Base-by-base conservation (phyloP, 2,888 invertebrate genomes). In the Patella ulyssiponensis region DNA sequence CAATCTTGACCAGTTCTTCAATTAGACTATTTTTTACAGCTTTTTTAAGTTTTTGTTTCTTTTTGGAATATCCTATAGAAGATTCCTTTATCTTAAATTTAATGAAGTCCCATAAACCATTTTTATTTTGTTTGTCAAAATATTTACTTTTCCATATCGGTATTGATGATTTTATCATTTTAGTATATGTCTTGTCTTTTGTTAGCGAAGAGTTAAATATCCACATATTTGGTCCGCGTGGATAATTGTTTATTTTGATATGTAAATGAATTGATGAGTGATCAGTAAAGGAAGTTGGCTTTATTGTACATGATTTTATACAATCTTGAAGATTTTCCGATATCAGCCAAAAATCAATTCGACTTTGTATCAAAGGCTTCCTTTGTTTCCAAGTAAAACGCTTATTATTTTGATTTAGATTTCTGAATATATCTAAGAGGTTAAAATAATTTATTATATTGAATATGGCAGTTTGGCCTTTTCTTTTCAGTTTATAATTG, bases 171-270 rank as follows among this genome's bases (percentile, higher is more conserved):
- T 64, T 64, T 64, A 20, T n/a, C 20, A 64, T 2, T 64, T 64
- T 20, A n/a, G n/a, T n/a, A n/a, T n/a, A n/a, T n/a, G n/a, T n/a
- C n/a, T 64, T 64, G 58, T 64, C 58, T 64, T 64, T 64, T 20
- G 58, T 64, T n/a, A 64, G 17, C 9, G 20, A 20, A 58, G 58
- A 58, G 17, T 58, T 58, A 20, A 58, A 58, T 58, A 58, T 58
- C 58, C 58, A 58, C 17, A 58, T 4, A 58, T 58, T 58, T 11
- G 58, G 58, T 58, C 58, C 58, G 17, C 58, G 58, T 1, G 17
- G 58, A n/a, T n/a, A n/a, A n/a, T 58, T 20, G 11, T 4, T n/a
- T 58, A 3, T 7, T 58, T 20, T 58, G 17, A 58, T 58, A n/a
- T 58, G 58, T n/a, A 58, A 12, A 58, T 58, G 58, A n/a, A 58